Percentiles rank a stretch among this genome's conserved stretches.
These are phyloP conservation scores for Stenoptilia bipunctidactyla DNA, from an alignment of 2,888 invertebrate genomes.

Conservation along the genomic window DNA sequence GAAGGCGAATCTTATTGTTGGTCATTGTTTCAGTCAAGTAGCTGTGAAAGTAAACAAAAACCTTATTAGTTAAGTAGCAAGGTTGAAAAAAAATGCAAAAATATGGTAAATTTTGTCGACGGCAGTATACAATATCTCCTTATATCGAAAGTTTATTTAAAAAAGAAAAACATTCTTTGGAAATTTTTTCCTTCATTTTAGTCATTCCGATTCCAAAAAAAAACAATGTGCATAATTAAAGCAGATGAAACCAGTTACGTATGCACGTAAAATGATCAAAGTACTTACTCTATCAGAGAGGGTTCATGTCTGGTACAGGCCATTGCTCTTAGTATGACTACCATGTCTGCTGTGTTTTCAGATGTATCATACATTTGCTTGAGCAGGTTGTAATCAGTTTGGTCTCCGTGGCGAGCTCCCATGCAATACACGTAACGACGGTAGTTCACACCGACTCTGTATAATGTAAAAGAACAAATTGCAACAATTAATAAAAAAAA, in stretches of 20 bases:
- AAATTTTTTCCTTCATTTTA: no score
- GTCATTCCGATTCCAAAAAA: no score
- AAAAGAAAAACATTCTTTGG: no score
- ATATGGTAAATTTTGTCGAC: no score
- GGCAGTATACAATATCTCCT: no score
- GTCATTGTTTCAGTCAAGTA: constrained; percentile 57
- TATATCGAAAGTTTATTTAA: no score
- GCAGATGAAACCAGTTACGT: constrained; percentile 2
- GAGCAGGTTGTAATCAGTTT: constrained; percentile 73
- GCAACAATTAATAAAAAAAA: no score
- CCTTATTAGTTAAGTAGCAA: no score
- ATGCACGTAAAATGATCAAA: no score
- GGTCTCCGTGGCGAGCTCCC: constrained; percentile 70
- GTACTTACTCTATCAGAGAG: constrained; percentile 35
- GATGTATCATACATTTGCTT: constrained; percentile 69
- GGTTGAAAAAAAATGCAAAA: no score
- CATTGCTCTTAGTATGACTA: constrained; percentile 67
- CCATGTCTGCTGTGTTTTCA: constrained; percentile 72
- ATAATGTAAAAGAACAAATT: no score
- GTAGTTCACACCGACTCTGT: constrained; percentile 73
- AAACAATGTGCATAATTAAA: no score
- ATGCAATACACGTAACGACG: constrained; percentile 75
- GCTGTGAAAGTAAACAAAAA: constrained; percentile 33
- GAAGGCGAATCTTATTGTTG: constrained; percentile 50
- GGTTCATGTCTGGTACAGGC: constrained; percentile 39